phyloP scores from a whole-genome alignment of 2,888 invertebrate genomes.

The Andrena minutula region DNA sequence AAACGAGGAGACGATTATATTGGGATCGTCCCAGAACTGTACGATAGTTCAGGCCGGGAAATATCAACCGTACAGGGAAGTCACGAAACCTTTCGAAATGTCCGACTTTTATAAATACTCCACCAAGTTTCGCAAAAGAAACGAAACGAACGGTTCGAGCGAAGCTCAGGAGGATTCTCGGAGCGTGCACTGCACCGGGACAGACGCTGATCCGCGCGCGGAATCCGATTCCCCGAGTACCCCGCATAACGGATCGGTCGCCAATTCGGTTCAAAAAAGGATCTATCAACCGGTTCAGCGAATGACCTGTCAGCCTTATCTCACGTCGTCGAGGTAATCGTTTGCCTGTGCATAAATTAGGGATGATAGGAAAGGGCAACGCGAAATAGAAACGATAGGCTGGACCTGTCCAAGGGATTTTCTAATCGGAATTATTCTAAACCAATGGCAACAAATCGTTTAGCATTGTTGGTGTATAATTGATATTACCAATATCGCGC shows the following conservation, averaged over 20 bases:
- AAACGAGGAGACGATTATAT: constrained; percentile 84
- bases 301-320: constrained; percentile 80
- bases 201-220: constrained; percentile 35
- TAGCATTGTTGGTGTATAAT: background rate
- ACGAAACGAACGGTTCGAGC: constrained; percentile 58
- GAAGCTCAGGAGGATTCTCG: constrained; percentile 59
- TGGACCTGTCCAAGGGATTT: constrained; percentile 56
- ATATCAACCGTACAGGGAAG: constrained; percentile 96
- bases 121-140: constrained; percentile 93
- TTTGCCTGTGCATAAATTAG: background rate
- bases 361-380: background rate
- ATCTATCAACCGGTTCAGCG: constrained; percentile 79
- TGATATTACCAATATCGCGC: background rate
- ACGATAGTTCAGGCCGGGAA: constrained; percentile 95
- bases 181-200: constrained; percentile 30
- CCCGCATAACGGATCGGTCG: constrained; percentile 50
- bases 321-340: constrained; percentile 72
- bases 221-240: constrained; percentile 46
- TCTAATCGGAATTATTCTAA: background rate
- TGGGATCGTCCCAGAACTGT: constrained; percentile 93
- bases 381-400: constrained; percentile 45
- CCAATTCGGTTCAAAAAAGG: constrained; percentile 75
- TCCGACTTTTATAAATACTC: constrained; percentile 99
- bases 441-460: background rate
- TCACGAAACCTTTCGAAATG: constrained; percentile 99